Evolutionary conservation across 2,888 invertebrate species (phyloP), one percentile per base, ranked within the genome.

Genomic region (Scaptodrosophila latifasciaeformis): DNA sequence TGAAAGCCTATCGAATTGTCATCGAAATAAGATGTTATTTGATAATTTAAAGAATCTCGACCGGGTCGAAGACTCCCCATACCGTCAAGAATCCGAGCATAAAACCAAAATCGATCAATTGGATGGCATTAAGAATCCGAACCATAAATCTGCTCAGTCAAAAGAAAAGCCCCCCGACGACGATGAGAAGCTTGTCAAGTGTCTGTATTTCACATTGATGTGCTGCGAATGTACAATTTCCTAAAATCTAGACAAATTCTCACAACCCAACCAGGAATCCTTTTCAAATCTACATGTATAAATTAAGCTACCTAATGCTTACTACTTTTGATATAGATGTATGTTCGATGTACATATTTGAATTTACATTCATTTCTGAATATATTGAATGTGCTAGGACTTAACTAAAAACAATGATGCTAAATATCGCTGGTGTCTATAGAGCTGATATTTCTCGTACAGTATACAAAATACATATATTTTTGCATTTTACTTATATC

Each of bases 161-260:
- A 59, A 65, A 44, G 53, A 66, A 37, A 13, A 12, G 42, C 34
- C 21, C 3, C 64, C 70, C 12, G 71, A 77, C 15, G 72, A 64
- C 24, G 84, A 86, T 49, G 85, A 86, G 27, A 84, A 84, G 53
- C 74, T 84, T 31, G 85, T 86, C 12, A 86, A 85, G 62, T 86
- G 86, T 69, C 75, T 86, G 17, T 86, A 86, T 62, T 85, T 84
- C 61, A 83, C 86, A 27, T 71, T 86, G 31, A 85, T 86, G 85
- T 86, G 86, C 72, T 86, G 86, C 72, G 86, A 86, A 60, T 86
- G 86, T 68, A 75, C 85, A 62, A 86, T 86, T 67, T 85, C 85
- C 59, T 86, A 84, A 49, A 12, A n/a, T n/a, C n/a, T n/a, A n/a
- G n/a, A n/a, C n/a, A n/a, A n/a, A n/a, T n/a, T n/a, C n/a, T n/a